phyloP scores from a whole-genome alignment of 2,888 invertebrate species.

The Anthrax anthrax region DNA sequence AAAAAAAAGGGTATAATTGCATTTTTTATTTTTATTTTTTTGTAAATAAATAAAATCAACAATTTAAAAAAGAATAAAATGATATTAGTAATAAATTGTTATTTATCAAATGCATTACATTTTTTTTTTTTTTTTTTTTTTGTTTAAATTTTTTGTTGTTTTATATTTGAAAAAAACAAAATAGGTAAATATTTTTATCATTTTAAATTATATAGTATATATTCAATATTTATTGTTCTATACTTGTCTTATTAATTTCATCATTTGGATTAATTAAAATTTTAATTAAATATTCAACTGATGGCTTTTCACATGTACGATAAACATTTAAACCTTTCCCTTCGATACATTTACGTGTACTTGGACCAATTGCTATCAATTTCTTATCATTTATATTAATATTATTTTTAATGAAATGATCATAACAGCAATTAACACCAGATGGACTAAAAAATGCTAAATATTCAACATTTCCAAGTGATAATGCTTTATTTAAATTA shows the following conservation, averaged over 20 bases:
- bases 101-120: no score
- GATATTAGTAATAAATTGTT: no score
- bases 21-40: no score
- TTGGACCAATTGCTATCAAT: conserved; percentile 43
- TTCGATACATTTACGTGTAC: conserved; percentile 39
- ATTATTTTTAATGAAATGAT: conserved; percentile 30
- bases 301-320: conserved; percentile 38
- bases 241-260: conserved; percentile 18
- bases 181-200: no score
- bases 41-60: no score
- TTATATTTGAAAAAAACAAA: no score
- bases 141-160: no score
- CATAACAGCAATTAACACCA: conserved; percentile 37
- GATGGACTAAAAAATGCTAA: conserved; percentile 46
- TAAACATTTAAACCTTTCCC: conserved; percentile 33
- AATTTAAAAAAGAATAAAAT: no score
- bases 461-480: conserved; percentile 36
- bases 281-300: conserved; percentile 38
- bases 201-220: background rate
- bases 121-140: no score
- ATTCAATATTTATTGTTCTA: background rate
- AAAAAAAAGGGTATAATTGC: no score
- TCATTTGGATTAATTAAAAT: conserved; percentile 31
- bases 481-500: conserved; percentile 30
- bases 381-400: conserved; percentile 27